phyloP scores from a whole-genome alignment of 2,113 vertebrate genomes.

The Ctenomys sociabilis region DNA sequence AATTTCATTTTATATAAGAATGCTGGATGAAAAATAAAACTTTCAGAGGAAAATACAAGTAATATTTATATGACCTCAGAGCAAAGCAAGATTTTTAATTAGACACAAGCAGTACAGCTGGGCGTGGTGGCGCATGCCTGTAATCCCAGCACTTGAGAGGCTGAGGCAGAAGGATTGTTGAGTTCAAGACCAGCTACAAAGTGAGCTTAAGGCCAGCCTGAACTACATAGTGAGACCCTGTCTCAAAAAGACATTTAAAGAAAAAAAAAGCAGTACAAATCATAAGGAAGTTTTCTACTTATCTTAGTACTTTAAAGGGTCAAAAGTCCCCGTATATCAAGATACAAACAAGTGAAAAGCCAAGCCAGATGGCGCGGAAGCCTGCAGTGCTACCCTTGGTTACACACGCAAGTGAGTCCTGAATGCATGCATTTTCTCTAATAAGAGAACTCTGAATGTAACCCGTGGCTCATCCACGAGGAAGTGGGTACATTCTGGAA shows the following conservation, averaged over 20 bases:
- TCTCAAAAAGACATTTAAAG: too few relatives aligned
- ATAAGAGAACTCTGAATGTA: constrained; percentile 12
- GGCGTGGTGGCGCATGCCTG: too few relatives aligned
- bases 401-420: background rate
- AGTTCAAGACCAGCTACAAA: too few relatives aligned
- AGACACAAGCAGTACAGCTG: background rate
- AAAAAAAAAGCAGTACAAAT: constrained; percentile 23
- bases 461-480: background rate
- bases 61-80: constrained; percentile 2
- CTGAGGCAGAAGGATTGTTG: too few relatives aligned
- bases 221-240: too few relatives aligned
- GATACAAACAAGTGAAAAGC: constrained; percentile 32
- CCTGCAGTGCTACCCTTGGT: background rate
- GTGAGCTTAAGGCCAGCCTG: too few relatives aligned
- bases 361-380: background rate
- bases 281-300: background rate
- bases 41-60: constrained; percentile 30
- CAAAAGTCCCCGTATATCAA: background rate
- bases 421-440: background rate
- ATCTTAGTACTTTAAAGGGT: constrained; percentile 26
- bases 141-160: too few relatives aligned
- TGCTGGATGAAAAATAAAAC: constrained; percentile 32
- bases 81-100: constrained; percentile 43
- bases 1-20: background rate
- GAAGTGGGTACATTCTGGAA: background rate